Evolutionary conservation across 2,888 invertebrate species (phyloP), one percentile per base, ranked within the genome.

Genomic region (Macaria notata): DNA sequence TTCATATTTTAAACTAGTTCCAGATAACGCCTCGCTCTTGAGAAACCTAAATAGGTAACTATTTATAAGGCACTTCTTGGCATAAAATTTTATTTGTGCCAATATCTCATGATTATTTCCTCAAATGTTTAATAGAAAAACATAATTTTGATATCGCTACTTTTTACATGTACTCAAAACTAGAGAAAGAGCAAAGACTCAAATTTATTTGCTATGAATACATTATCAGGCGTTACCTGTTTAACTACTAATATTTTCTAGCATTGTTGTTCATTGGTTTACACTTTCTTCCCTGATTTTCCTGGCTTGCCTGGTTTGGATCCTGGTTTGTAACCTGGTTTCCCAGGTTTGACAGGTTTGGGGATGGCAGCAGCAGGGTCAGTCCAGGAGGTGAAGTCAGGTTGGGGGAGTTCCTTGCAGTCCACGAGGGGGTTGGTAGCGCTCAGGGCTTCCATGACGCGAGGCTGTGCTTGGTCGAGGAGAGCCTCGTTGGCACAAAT

Each of bases 401-500:
- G 92, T 44, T 92, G 89, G 0, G 93, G 92, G 9, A 96, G 82
- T 9, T 93, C 92, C 52, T 80, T 81, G 82, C 96, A 97, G 67
- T 93, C 86, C 0, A 94, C 80, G n/a, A 94, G 88, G 0, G 93
- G 92, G 80, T 95, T 94, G 49, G 92, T 92, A 7, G 83, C 72
- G 9, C 90, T 84, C 0, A 92, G 81, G 0, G 93, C 92, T 67
- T 94, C 93, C 96, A 97, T 96, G 31, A 95, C 95, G 61, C 92
- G 84, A 4, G 92, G 92, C 69, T 95, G 96, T 0, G 94, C 92
- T 19, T 85, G 78, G 42, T 92, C 87, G 3, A 97, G 91, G 1
- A 92, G 82, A 58, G 94, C 95, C 0, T 96, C 94, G 81, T 95
- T 96, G 38, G 95, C 94, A 75, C 97, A 97, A 56, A 97, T 95